Conservation (phyloP, 2,888 invertebrate species). For the Vanessa cardui region DNA sequence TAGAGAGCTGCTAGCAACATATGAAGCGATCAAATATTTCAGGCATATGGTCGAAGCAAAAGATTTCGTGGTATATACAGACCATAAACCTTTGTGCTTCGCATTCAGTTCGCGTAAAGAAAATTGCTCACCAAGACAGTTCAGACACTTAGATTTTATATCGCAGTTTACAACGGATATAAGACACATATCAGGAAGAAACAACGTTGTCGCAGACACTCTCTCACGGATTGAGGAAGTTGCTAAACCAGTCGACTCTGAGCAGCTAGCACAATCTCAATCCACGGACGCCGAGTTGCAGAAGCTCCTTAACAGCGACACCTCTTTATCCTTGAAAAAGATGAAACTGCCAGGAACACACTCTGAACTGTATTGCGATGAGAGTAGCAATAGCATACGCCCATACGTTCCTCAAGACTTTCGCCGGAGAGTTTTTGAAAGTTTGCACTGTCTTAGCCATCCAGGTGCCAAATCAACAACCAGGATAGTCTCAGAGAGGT, state of each 20-base stretch:
- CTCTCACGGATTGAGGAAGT: neutral
- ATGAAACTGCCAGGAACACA: neutral
- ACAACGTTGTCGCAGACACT: neutral
- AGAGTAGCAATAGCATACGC: neutral
- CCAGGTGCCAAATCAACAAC: neutral
- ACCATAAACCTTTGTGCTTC: slow-evolving; percentile 2
- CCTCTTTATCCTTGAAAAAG: neutral
- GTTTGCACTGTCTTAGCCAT: neutral
- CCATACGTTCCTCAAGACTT: neutral
- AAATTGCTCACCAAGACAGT: slow-evolving; percentile 18
- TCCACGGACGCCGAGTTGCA: neutral
- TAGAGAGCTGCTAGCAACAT: too few species aligned
- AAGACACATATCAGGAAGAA: neutral
- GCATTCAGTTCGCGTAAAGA: neutral
- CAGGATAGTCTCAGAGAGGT: neutral
- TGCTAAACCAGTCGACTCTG: neutral
- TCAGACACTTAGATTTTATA: neutral
- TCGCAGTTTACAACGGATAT: too few species aligned
- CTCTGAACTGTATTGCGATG: neutral
- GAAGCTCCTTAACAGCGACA: neutral
- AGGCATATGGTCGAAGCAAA: slow-evolving; percentile 11
- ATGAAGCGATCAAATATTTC: too few species aligned
- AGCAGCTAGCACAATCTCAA: neutral
- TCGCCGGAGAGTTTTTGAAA: neutral
- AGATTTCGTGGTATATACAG: slow-evolving; percentile 1